Conservation (phyloP, 2,888 invertebrate genomes). For the Adelognathus sp. region DNA sequence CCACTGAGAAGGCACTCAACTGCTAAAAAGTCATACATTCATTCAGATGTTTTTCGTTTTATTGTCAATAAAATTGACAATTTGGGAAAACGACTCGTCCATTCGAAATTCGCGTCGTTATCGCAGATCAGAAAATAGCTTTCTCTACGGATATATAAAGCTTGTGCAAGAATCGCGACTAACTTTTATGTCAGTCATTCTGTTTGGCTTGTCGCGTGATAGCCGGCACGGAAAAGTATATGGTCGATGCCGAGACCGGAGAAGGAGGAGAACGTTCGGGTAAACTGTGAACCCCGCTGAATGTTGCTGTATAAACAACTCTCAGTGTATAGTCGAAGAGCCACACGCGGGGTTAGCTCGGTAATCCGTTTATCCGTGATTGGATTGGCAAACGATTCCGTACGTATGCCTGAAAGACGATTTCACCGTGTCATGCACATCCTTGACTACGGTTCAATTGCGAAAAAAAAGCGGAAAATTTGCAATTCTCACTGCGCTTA, state of each 20-base stretch:
- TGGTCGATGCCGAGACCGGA: neutral
- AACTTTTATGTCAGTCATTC: neutral
- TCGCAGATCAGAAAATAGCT: too few relatives aligned
- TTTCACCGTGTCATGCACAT: constrained; percentile 23
- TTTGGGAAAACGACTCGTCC: too few relatives aligned
- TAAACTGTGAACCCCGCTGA: constrained; percentile 60
- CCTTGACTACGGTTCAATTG: neutral
- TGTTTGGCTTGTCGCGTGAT: neutral
- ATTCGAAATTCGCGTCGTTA: too few relatives aligned
- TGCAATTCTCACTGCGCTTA: too few relatives aligned
- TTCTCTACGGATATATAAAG: too few relatives aligned
- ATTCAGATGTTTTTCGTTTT: too few relatives aligned
- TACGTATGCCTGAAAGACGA: constrained; percentile 67
- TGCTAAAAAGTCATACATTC: too few relatives aligned
- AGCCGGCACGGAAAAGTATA: neutral
- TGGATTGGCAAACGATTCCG: constrained; percentile 71
- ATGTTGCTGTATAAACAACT: constrained; percentile 66
- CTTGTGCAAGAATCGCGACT: neutral
- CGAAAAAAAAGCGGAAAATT: neutral
- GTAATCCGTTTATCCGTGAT: constrained; percentile 75
- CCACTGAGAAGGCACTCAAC: too few relatives aligned
- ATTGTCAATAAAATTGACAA: too few relatives aligned
- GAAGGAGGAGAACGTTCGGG: too few relatives aligned
- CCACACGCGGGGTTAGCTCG: constrained; percentile 62
- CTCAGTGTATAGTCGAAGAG: constrained; percentile 58